Evolutionary conservation across 2,113 vertebrate species (phyloP).

Genomic region (Cynoglossus semilaevis): DNA sequence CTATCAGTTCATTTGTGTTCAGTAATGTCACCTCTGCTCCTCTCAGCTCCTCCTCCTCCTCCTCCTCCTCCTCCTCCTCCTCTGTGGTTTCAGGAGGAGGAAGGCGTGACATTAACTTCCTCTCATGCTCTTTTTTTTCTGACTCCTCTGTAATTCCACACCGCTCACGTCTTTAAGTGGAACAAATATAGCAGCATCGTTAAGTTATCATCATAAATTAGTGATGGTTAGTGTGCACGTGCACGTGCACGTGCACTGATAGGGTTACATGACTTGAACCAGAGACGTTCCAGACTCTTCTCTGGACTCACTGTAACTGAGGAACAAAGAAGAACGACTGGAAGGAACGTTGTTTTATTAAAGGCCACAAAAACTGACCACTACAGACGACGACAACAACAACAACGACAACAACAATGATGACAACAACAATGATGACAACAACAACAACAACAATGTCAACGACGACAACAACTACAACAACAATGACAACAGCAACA

Average conservation of each 20-base stretch:
- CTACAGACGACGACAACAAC: too few relatives aligned
- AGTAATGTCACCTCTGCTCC: slow-evolving; percentile 63
- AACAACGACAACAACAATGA: too few relatives aligned
- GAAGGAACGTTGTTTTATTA: too few relatives aligned
- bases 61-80: slow-evolving; percentile 23
- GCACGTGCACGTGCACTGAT: slow-evolving; percentile 61
- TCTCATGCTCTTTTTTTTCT: slow-evolving; percentile 63
- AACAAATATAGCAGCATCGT: slow-evolving; percentile 68
- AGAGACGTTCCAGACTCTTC: too few relatives aligned
- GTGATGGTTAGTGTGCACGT: slow-evolving; percentile 57
- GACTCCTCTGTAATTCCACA: slow-evolving; percentile 61
- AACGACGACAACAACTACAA: too few relatives aligned
- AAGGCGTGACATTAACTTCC: slow-evolving; percentile 66
- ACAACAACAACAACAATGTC: too few relatives aligned
- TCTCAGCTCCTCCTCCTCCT: background rate
- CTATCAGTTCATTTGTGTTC: slow-evolving; percentile 69
- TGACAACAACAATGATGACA: too few relatives aligned
- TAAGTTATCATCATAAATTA: slow-evolving; percentile 68
- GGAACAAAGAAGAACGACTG: too few relatives aligned
- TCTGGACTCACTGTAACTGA: too few relatives aligned
- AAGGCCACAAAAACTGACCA: too few relatives aligned
- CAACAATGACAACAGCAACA: too few relatives aligned
- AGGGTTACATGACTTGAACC: slow-evolving; percentile 66
- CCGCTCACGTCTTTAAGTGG: too few relatives aligned
- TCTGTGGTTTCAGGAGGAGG: slow-evolving; percentile 44